A percentile compares a stretch with the other conserved stretches of the same genome.
Conservation (phyloP, 2,113 vertebrate genomes). For the Pterocles orientalis region DNA sequence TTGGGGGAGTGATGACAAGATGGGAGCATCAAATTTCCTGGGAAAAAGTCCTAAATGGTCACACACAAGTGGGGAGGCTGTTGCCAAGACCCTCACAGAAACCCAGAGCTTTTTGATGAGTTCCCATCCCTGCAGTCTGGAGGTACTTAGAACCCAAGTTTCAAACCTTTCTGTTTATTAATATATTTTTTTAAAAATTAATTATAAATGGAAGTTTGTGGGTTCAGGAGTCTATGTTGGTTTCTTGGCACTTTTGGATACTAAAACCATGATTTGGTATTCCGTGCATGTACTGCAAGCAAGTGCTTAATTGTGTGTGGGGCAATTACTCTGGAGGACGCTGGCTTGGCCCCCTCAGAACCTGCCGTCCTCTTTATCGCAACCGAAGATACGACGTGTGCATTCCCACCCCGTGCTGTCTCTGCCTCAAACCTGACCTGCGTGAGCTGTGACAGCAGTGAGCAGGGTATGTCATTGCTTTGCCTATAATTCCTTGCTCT, state of each 20-base stretch:
- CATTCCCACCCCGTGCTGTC: neutral
- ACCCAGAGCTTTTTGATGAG: neutral
- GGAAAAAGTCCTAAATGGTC: constrained; percentile 17
- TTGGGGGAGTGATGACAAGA: constrained; percentile 20
- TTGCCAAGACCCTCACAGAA: constrained; percentile 10
- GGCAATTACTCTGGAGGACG: neutral
- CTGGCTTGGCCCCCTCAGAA: neutral
- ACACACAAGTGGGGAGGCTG: neutral
- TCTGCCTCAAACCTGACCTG: neutral
- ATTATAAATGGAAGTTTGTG: neutral
- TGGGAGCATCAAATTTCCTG: constrained; percentile 31
- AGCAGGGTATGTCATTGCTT: neutral
- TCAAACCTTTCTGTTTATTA: neutral
- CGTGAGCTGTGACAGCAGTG: neutral
- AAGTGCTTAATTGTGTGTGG: neutral
- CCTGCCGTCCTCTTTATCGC: neutral
- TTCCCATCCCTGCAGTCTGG: neutral
- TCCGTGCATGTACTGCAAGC: neutral
- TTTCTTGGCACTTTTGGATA: neutral
- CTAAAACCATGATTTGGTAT: neutral
- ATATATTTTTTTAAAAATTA: neutral
- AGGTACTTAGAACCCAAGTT: neutral
- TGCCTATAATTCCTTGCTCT: neutral
- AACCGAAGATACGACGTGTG: neutral
- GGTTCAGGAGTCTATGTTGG: neutral